Conservation (phyloP, 1,140 invertebrate genomes). For the Aphis gossypii region DNA sequence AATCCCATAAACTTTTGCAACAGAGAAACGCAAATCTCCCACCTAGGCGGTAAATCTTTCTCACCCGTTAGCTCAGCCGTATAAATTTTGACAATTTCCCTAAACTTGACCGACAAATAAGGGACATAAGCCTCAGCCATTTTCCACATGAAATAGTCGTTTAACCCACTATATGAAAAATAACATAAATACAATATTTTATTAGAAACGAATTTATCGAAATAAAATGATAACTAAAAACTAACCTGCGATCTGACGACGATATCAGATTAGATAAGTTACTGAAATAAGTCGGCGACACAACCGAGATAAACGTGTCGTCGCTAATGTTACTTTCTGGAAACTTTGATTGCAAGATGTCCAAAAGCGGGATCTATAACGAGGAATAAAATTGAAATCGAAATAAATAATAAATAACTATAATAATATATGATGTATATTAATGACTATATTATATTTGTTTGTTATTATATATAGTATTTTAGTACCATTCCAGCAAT, state of each 20-base stretch:
- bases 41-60: slow-evolving; percentile 66
- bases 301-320: slow-evolving; percentile 68
- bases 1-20: slow-evolving; percentile 68
- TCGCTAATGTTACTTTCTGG: slow-evolving; percentile 66
- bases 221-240: not conserved
- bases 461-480: not conserved
- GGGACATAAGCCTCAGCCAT: slow-evolving; percentile 68
- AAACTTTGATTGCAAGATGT: slow-evolving; percentile 69
- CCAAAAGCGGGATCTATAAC: slow-evolving; percentile 67
- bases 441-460: not conserved
- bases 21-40: slow-evolving; percentile 69
- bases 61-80: slow-evolving; percentile 66
- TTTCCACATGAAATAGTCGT: slow-evolving; percentile 72
- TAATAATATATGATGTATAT: not conserved
- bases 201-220: not conserved
- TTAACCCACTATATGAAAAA: slow-evolving; percentile 65
- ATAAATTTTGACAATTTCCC: slow-evolving; percentile 67
- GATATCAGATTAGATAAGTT: slow-evolving; percentile 69
- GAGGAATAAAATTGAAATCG: not conserved
- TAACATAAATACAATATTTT: not conserved
- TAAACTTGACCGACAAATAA: slow-evolving; percentile 69
- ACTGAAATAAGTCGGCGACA: slow-evolving; percentile 68
- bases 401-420: not conserved
- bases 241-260: slow-evolving; percentile 67
- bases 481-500: slow-evolving; percentile 10